Evolutionary conservation across 2,797 vertebrate genomes (phyloP).

Genomic region (Xyrichtys novacula): DNA sequence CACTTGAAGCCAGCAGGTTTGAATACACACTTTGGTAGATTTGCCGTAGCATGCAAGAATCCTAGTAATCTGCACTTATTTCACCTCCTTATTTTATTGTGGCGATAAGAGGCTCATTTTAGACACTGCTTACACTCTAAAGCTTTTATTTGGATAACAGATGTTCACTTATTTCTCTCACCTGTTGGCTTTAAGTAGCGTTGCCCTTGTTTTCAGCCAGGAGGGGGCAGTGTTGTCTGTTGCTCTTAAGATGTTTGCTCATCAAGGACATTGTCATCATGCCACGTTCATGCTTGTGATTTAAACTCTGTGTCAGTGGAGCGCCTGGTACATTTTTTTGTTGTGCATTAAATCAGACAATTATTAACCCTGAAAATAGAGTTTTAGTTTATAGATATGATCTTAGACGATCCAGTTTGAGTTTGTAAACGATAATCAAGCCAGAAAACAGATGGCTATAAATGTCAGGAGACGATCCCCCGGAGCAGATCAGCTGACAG

Average conservation of each 20-base stretch:
- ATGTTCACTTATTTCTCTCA: constrained; percentile 39
- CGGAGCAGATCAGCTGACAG: not conserved
- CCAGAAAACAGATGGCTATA: constrained; percentile 11
- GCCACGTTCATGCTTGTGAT: constrained; percentile 47
- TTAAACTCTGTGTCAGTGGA: constrained; percentile 24
- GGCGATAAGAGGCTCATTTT: constrained; percentile 44
- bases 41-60: constrained; percentile 68
- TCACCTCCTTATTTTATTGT: constrained; percentile 53
- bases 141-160: constrained; percentile 28
- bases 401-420: constrained; percentile 6
- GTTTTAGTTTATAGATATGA: constrained; percentile 15
- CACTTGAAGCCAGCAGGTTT: constrained; percentile 64
- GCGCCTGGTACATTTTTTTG: constrained; percentile 34
- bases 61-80: constrained; percentile 60
- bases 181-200: constrained; percentile 69
- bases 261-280: constrained; percentile 35
- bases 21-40: constrained; percentile 46
- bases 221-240: constrained; percentile 63
- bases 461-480: constrained; percentile 24
- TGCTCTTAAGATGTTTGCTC: constrained; percentile 28
- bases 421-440: not conserved
- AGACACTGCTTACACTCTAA: constrained; percentile 28
- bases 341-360: constrained; percentile 45
- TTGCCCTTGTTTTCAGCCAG: constrained; percentile 44
- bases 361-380: constrained; percentile 23